Evolutionary conservation across 2,797 vertebrate genomes (phyloP).

Genomic region (Salmo trutta): DNA sequence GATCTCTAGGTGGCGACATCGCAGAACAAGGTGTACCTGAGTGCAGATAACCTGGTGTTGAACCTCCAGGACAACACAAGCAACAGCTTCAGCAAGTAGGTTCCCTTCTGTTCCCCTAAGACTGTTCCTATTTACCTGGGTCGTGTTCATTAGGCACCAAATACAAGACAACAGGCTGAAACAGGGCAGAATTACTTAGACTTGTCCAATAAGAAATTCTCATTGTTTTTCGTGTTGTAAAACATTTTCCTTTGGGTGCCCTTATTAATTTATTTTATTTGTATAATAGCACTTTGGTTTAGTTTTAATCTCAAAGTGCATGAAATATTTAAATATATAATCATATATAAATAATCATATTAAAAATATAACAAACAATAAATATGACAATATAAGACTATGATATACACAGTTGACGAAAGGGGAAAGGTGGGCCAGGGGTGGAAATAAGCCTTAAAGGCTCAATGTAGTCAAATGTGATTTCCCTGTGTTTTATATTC

Average conservation of each 20-base stretch:
- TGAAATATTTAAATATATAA: neutral
- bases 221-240: neutral
- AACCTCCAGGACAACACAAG: slow-evolving; percentile 84
- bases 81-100: slow-evolving; percentile 80
- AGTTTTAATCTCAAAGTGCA: neutral
- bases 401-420: neutral
- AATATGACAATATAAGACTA: neutral
- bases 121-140: neutral
- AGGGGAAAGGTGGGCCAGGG: neutral
- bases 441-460: neutral
- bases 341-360: neutral
- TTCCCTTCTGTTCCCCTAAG: slow-evolving; percentile 7
- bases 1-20: slow-evolving; percentile 81
- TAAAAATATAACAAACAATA: neutral
- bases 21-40: slow-evolving; percentile 91
- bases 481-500: too few species aligned
- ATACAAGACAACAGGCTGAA: neutral
- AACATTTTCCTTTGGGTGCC: neutral
- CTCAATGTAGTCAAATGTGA: too few species aligned
- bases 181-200: neutral
- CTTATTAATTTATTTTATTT: neutral
- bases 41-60: slow-evolving; percentile 86
- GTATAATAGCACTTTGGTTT: neutral
- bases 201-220: neutral
- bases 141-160: neutral